Evolutionary conservation across 2,888 invertebrate genomes (phyloP), one percentile per base, ranked within the genome.

Genomic region (Ashinkailepas kermadecensis): DNA sequence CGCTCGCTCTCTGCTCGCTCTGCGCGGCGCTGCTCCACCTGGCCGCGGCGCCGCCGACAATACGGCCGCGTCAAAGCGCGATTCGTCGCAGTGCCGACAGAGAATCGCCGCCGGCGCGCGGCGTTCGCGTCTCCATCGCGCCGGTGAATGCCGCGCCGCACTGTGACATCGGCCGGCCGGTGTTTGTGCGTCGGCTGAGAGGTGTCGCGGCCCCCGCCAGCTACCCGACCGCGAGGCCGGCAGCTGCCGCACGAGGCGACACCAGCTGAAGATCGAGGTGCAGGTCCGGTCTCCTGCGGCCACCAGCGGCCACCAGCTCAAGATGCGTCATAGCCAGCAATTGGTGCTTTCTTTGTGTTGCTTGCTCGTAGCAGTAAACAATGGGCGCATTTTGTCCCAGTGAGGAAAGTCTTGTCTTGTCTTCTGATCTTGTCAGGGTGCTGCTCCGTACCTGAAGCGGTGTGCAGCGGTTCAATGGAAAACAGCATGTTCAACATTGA

Each of bases 141-240:
- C 39, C 67, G 25, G 25, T 67, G 67, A 67, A 67, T 67, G n/a
- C 25, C 18, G 62, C 39, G 39, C 39, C 39, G 39, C 39, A 39
- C 62, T 15, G 15, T 62, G 62, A 62, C 62, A 18, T 13, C 62
- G 62, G 39, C 62, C 25, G 39, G 23, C 12, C 65, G 65, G 25
- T 67, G 67, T 67, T 67, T 67, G 67, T 25, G 67, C 67, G 67
- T n/a, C 67, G 67, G n/a, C 67, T 39, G 67, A 12, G 25, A 64
- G 67, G 25, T 12, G 67, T 25, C 25, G 67, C 67, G 67, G 25
- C 67, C 25, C 25, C 67, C 23, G 65, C 23, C 23, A 8, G 65
- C 23, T 39, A 4, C 39, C 39, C 39, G 39, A 4, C 39, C 39
- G 39, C 39, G 39, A 39, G 39, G 1, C 7, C 12, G 62, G 62